Percentiles rank a stretch among this genome's conserved stretches.
phyloP scores from a whole-genome alignment of 2,888 invertebrate genomes.

The Campoplex nolae region DNA sequence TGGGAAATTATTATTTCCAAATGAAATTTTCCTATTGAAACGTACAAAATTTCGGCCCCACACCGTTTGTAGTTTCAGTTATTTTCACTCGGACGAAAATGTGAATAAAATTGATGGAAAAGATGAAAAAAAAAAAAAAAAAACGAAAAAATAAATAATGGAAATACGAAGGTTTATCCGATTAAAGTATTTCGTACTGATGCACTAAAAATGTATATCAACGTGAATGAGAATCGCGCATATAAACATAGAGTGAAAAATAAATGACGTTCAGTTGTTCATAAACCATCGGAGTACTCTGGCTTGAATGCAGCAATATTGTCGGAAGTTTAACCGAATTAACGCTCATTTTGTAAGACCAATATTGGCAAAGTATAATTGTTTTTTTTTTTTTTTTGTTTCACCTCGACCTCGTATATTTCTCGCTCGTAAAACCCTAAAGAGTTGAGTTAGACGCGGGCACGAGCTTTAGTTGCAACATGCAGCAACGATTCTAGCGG shows the following conservation, averaged over 20 bases:
- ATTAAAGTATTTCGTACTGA: neutral
- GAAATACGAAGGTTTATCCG: neutral
- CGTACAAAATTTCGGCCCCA: neutral
- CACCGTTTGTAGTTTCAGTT: neutral
- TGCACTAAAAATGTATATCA: neutral
- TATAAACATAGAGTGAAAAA: neutral
- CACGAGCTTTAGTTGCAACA: slow-evolving; percentile 21
- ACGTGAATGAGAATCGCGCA: neutral
- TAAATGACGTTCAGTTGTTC: neutral
- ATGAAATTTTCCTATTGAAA: too few species aligned
- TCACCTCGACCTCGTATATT: too few species aligned
- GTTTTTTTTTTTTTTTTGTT: slow-evolving; percentile 1
- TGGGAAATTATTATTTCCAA: neutral
- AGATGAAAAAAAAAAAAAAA: neutral
- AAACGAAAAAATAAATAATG: neutral
- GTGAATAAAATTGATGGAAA: neutral
- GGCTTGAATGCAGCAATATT: neutral
- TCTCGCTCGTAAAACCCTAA: slow-evolving; percentile 45
- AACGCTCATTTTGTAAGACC: slow-evolving; percentile 38
- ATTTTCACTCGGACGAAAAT: neutral
- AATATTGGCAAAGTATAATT: slow-evolving; percentile 11
- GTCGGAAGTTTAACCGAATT: slow-evolving; percentile 10
- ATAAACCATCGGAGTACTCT: neutral
- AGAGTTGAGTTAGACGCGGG: neutral
- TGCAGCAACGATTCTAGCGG: slow-evolving; percentile 11